phyloP scores from a whole-genome alignment of 2,888 invertebrate species.

The Rugalucina vietnamica region DNA sequence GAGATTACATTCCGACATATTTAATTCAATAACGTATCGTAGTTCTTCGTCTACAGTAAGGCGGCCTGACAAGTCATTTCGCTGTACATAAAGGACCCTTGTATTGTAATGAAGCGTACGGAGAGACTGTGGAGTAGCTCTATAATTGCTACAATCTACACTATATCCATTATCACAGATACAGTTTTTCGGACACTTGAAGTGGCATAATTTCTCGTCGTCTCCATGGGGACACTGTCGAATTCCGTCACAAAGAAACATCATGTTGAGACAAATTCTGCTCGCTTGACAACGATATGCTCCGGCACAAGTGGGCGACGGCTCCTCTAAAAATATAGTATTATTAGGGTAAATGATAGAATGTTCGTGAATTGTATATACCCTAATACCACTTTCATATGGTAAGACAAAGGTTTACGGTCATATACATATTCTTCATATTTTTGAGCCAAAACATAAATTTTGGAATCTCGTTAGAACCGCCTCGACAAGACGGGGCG shows the following conservation, averaged over 20 bases:
- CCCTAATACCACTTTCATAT: no score
- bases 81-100: not conserved
- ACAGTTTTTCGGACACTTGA: slow-evolving; percentile 42
- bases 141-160: slow-evolving; percentile 17
- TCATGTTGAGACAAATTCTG: no score
- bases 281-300: no score
- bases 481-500: no score
- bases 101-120: not conserved
- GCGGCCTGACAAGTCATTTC: slow-evolving; percentile 21
- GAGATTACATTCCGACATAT: slow-evolving; percentile 15
- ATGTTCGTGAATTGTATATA: no score
- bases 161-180: slow-evolving; percentile 39
- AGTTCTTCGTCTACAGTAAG: not conserved
- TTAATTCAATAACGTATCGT: slow-evolving; percentile 24
- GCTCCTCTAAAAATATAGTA: no score
- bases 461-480: no score
- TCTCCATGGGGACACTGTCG: slow-evolving; percentile 53
- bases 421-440: no score
- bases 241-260: slow-evolving; percentile 63
- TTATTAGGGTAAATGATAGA: no score
- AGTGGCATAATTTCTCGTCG: slow-evolving; percentile 61
- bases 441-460: no score
- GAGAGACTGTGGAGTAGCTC: not conserved
- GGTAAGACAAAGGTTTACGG: no score
- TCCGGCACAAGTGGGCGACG: no score